Percentiles rank a stretch among this genome's conserved stretches.
Evolutionary conservation across 2,797 vertebrate species (phyloP).

Genomic region (Lophius americanus): DNA sequence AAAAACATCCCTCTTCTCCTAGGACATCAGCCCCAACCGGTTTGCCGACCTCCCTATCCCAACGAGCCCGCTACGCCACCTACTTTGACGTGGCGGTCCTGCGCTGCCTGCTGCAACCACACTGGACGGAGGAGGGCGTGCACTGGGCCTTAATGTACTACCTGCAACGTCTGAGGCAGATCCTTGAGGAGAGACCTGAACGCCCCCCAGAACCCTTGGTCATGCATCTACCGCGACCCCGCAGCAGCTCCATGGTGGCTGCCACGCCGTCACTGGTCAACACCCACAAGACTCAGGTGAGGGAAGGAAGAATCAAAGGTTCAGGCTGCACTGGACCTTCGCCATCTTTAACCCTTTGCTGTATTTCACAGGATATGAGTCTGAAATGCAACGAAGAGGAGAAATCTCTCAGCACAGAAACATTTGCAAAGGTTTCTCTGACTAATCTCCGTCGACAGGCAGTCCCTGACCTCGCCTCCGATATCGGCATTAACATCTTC

Average conservation of each 20-base stretch:
- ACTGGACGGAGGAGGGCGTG: slow-evolving; percentile 98
- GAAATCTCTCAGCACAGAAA: slow-evolving; percentile 92
- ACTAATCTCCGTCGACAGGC: slow-evolving; percentile 94
- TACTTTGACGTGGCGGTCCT: slow-evolving; percentile 98
- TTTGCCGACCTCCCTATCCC: slow-evolving; percentile 82
- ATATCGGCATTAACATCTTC: slow-evolving; percentile 97
- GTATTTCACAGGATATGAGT: slow-evolving; percentile 90
- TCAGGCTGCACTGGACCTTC: background rate
- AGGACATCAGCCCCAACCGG: slow-evolving; percentile 77
- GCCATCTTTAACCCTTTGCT: background rate
- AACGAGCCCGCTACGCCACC: slow-evolving; percentile 92
- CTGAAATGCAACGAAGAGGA: slow-evolving; percentile 95
- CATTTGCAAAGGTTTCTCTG: slow-evolving; percentile 93
- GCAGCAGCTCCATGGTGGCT: slow-evolving; percentile 98
- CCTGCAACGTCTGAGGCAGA: slow-evolving; percentile 92
- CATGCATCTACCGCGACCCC: slow-evolving; percentile 88
- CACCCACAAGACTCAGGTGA: slow-evolving; percentile 97
- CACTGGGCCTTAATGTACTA: slow-evolving; percentile 98
- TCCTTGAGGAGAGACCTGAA: slow-evolving; percentile 94
- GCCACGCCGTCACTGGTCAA: slow-evolving; percentile 95
- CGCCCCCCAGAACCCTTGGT: slow-evolving; percentile 85
- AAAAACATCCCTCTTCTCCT: background rate
- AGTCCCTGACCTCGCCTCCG: slow-evolving; percentile 94
- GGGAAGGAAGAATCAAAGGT: background rate
- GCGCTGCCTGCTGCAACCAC: slow-evolving; percentile 94